These are phyloP conservation scores for Leucoptera coffeella DNA, from an alignment of 2,888 invertebrate genomes.

Conservation along the genomic window DNA sequence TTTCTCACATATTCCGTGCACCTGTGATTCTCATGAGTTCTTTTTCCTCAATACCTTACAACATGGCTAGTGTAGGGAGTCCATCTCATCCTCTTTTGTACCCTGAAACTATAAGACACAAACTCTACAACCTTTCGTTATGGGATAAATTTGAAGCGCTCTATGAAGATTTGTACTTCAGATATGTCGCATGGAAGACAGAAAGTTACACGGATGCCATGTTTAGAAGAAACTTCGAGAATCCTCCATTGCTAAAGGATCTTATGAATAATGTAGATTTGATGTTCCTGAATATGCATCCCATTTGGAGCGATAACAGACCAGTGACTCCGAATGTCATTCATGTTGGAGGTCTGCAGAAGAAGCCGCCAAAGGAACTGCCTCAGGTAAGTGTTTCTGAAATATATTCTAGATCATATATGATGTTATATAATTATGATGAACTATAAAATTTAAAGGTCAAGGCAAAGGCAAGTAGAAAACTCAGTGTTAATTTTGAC, in stretches of 20 bases:
- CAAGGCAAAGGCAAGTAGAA: too few relatives aligned
- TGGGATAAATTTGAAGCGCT: conserved; percentile 13
- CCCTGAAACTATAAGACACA: conserved; percentile 9
- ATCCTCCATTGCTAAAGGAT: neutral
- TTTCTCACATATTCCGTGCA: conserved; percentile 14
- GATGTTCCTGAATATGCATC: conserved; percentile 3
- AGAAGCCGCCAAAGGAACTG: conserved; percentile 1
- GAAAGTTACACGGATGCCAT: neutral
- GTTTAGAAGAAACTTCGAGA: neutral
- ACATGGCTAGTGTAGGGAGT: conserved; percentile 11
- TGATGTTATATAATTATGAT: too few relatives aligned
- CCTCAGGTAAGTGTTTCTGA: too few relatives aligned
- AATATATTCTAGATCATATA: too few relatives aligned
- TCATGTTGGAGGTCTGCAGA: conserved; percentile 1
- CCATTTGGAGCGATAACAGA: conserved; percentile 1
- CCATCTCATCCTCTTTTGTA: conserved; percentile 13
- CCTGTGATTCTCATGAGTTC: conserved; percentile 21
- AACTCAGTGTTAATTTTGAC: too few relatives aligned
- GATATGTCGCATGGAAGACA: neutral
- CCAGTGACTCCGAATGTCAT: conserved; percentile 1
- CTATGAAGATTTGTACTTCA: conserved; percentile 5
- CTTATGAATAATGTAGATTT: neutral
- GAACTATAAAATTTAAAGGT: too few relatives aligned
- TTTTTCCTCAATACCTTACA: conserved; percentile 10
- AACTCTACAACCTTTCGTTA: conserved; percentile 10